These are phyloP conservation scores for Siderastrea radians DNA, from an alignment of 92 coral and sea anemone genomes.

Conservation along the genomic window DNA sequence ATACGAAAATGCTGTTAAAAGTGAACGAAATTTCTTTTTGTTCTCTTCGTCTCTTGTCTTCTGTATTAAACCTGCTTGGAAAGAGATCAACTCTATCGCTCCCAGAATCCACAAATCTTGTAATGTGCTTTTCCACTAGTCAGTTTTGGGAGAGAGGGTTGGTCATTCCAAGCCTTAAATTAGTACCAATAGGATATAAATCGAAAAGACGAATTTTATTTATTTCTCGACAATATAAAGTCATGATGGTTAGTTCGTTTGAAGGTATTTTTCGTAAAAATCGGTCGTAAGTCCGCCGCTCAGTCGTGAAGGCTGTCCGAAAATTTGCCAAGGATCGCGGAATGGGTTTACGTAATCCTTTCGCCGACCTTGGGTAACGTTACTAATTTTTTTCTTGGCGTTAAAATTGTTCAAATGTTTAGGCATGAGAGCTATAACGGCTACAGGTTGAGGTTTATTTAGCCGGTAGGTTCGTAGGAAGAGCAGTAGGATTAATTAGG, in stretches of 20 bases:
- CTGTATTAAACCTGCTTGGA: too few species aligned
- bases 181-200: background rate
- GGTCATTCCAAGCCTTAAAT: background rate
- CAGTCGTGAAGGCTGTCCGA: background rate
- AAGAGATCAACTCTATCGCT: too few species aligned
- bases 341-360: background rate
- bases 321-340: conserved; percentile 9
- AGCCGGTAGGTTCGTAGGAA: background rate
- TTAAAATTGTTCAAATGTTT: background rate
- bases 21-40: too few species aligned
- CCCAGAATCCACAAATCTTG: too few species aligned
- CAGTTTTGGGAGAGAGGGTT: too few species aligned
- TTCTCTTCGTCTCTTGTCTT: too few species aligned
- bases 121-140: background rate
- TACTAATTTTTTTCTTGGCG: background rate
- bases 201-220: conserved; percentile 24
- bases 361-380: background rate
- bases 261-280: background rate
- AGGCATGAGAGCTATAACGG: too few species aligned
- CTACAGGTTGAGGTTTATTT: background rate
- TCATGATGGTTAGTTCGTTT: background rate
- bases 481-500: background rate
- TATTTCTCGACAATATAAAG: conserved; percentile 11
- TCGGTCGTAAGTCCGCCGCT: background rate
- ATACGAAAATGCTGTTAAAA: too few species aligned